Evolutionary conservation across 2,888 invertebrate genomes (phyloP).

Genomic region (Rotaria socialis): DNA sequence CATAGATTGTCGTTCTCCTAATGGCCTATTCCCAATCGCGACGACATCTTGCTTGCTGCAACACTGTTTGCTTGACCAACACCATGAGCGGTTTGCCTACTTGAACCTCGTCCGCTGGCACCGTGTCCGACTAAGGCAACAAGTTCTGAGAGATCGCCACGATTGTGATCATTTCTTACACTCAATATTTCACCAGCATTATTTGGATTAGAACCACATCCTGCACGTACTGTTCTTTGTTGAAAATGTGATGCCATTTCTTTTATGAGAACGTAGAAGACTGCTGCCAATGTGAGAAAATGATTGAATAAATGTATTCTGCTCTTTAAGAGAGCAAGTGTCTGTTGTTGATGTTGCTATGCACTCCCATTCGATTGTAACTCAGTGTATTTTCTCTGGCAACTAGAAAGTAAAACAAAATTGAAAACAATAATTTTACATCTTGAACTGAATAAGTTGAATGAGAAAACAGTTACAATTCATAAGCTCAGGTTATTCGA

Average conservation of each 20-base stretch:
- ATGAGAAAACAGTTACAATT: too few relatives aligned
- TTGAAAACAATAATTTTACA: too few relatives aligned
- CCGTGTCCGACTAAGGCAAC: not conserved
- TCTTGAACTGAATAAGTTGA: too few relatives aligned
- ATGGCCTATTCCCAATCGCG: not conserved
- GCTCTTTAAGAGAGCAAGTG: not conserved
- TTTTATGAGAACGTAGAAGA: not conserved
- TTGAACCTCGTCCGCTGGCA: not conserved
- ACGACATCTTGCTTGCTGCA: not conserved
- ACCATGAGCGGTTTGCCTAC: not conserved
- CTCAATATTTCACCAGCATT: not conserved
- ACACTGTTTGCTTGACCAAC: not conserved
- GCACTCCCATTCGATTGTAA: not conserved
- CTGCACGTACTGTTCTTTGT: not conserved
- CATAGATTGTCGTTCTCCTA: too few relatives aligned
- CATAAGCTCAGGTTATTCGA: too few relatives aligned
- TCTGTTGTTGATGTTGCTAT: not conserved
- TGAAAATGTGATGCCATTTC: not conserved
- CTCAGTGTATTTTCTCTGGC: not conserved
- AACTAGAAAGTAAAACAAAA: too few relatives aligned
- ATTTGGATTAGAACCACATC: slow-evolving; percentile 1
- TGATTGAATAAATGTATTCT: not conserved
- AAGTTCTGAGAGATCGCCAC: not conserved
- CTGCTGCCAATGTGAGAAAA: not conserved
- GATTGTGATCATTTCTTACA: not conserved